Percentiles rank a stretch among this genome's conserved stretches.
Conservation (phyloP, 2,113 vertebrate species). For the Zosterops lateralis region DNA sequence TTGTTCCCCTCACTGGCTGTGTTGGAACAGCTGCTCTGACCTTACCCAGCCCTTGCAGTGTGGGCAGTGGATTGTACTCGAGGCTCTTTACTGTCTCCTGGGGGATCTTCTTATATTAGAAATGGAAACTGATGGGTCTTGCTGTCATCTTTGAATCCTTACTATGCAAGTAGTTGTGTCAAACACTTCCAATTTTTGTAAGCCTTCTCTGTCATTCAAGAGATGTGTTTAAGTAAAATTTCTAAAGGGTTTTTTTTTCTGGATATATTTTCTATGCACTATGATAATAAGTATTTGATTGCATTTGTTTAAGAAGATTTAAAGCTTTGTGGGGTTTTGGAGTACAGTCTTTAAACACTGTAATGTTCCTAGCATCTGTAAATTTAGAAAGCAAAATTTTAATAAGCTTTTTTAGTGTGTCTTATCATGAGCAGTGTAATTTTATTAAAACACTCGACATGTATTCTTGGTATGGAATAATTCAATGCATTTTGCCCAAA, state of each 20-base stretch:
- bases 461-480: neutral
- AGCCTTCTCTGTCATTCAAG: neutral
- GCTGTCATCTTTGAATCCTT: neutral
- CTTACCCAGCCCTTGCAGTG: neutral
- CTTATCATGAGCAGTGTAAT: neutral
- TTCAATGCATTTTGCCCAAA: neutral
- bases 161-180: neutral
- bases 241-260: neutral
- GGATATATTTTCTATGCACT: neutral
- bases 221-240: neutral
- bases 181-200: neutral
- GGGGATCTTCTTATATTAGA: neutral
- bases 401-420: neutral
- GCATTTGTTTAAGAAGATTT: neutral
- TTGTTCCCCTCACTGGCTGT: rapidly evolving
- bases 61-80: neutral
- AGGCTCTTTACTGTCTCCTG: neutral
- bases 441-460: neutral
- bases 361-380: neutral
- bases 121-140: neutral
- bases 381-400: neutral
- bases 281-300: neutral
- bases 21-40: neutral
- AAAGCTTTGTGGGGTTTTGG: neutral
- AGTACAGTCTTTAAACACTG: neutral